Evolutionary conservation across 2,113 vertebrate genomes (phyloP).

Genomic region (Silurus meridionalis): DNA sequence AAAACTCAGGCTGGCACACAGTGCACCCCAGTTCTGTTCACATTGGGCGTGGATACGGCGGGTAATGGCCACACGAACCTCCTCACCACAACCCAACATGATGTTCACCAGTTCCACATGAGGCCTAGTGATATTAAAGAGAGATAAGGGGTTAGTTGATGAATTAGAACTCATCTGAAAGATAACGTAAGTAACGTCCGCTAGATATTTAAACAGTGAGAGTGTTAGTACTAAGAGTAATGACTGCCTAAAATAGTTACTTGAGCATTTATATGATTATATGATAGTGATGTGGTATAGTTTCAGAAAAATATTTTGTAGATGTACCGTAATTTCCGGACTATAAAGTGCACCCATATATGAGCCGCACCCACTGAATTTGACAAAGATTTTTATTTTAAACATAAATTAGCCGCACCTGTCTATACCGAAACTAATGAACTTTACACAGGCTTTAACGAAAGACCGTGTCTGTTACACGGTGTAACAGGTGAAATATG

Average conservation of each 20-base stretch:
- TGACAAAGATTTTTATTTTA: too few relatives aligned
- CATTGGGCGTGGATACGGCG: conserved; percentile 83
- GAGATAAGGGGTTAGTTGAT: neutral
- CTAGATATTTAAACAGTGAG: neutral
- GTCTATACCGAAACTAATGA: too few relatives aligned
- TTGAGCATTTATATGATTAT: neutral
- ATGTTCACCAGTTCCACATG: conserved; percentile 92
- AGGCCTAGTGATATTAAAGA: conserved; percentile 68
- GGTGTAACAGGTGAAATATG: too few relatives aligned
- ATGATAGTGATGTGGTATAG: neutral
- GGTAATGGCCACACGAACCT: conserved; percentile 80
- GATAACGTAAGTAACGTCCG: neutral
- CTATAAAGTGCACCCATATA: too few relatives aligned
- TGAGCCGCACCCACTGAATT: too few relatives aligned
- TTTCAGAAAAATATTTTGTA: neutral
- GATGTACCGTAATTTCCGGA: neutral
- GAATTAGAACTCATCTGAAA: neutral
- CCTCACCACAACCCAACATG: conserved; percentile 85
- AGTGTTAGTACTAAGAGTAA: neutral
- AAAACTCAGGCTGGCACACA: conserved; percentile 84
- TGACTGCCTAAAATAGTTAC: neutral
- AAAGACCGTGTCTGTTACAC: too few relatives aligned
- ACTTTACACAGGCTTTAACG: too few relatives aligned
- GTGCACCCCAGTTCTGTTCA: conserved; percentile 86
- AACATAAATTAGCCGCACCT: too few relatives aligned